These are phyloP conservation scores for Stenolophus ochropezus DNA, from an alignment of 2,888 invertebrate species.

Conservation along the genomic window DNA sequence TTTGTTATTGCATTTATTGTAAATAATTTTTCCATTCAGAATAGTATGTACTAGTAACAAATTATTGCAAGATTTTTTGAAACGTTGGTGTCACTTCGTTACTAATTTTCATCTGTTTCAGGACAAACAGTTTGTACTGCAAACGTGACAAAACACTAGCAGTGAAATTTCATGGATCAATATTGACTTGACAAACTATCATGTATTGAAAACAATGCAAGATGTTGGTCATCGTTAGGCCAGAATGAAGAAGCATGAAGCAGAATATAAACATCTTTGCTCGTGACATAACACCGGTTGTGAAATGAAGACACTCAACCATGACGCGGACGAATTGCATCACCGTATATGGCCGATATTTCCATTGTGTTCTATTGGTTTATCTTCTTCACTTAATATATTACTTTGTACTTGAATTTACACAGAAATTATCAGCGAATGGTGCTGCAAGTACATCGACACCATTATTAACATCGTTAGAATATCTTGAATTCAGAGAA, in stretches of 20 bases:
- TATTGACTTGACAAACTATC: background rate
- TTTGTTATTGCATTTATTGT: too few relatives aligned
- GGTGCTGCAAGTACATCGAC: too few relatives aligned
- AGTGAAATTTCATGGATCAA: background rate
- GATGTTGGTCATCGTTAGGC: background rate
- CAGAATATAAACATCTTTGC: constrained; percentile 32
- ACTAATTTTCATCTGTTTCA: background rate
- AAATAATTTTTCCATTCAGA: too few relatives aligned
- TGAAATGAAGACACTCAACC: constrained; percentile 41
- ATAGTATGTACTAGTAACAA: too few relatives aligned
- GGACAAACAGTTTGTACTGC: background rate
- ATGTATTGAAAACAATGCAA: background rate
- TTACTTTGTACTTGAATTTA: background rate
- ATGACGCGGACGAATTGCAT: constrained; percentile 39
- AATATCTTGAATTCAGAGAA: too few relatives aligned
- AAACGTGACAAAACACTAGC: background rate
- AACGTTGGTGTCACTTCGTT: background rate
- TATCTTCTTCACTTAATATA: background rate
- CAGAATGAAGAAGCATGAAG: constrained; percentile 22
- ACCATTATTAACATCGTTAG: too few relatives aligned
- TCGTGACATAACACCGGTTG: constrained; percentile 47
- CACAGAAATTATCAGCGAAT: background rate
- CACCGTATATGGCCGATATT: constrained; percentile 48
- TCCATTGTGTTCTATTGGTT: constrained; percentile 34
- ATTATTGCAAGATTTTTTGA: too few relatives aligned